Evolutionary conservation across 2,888 invertebrate species (phyloP), one percentile per base, ranked within the genome.

Genomic region (Scaptomyza tumidula): DNA sequence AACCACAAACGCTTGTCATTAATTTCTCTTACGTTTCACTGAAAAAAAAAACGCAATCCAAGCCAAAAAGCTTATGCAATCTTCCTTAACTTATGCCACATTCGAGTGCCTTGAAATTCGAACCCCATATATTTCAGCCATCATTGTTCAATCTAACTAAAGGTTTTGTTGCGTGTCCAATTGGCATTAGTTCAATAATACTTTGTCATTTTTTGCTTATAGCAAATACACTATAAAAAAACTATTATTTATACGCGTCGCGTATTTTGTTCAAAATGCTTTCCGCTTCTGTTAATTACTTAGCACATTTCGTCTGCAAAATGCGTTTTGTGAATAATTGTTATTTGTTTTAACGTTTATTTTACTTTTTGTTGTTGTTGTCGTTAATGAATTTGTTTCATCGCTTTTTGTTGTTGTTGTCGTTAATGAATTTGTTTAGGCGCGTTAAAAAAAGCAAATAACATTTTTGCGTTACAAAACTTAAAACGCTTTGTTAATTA

Each of bases 141-240:
- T 19, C 62, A 58, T 65, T 61, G 65, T 81, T 80, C 68, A 86
- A 83, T 83, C 80, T 48, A 53, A 45, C 84, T 86, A 86, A 83
- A 71, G 83, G 84, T 83, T 80, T 72, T 80, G 54, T 81, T 83
- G 83, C 83, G 83, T 83, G 83, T 60, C 68, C 58, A 64, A 72
- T 77, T 75, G 75, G 79, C 77, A 83, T 86, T 78, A 77, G 66
- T 77, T 71, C 67, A 69, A 76, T 61, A 74, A 68, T 67, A 41
- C 41, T 41, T 11, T 65, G 77, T 64, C 80, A 70, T 74, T 78
- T 83, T 74, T 78, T 86, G n/a, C n/a, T 39, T 39, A 16, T 16
- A 68, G 57, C 74, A 71, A 83, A 86, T 60, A 82, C 75, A 75
- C 78, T n/a, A n/a, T n/a, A n/a, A n/a, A n/a, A 75, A 82, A 80